A percentile compares a stretch with the other conserved stretches of the same genome.
Evolutionary conservation across 2,113 vertebrate genomes (phyloP).

Genomic region (Pelvicachromis taeniatus): DNA sequence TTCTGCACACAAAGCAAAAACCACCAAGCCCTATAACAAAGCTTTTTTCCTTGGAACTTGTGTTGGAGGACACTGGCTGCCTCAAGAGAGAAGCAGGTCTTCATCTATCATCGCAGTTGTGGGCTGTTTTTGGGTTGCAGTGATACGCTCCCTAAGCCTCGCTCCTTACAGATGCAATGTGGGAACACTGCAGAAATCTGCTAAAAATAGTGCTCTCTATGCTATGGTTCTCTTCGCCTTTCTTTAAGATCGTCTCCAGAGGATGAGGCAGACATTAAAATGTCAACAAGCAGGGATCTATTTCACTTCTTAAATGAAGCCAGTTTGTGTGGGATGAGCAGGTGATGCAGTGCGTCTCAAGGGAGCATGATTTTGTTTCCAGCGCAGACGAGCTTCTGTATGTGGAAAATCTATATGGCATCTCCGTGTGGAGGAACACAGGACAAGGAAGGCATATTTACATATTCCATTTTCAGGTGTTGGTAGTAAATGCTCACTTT

Average conservation of each 20-base stretch:
- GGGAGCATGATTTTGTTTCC: not conserved
- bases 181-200: slow-evolving; percentile 59
- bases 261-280: slow-evolving; percentile 23
- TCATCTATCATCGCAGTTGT: slow-evolving; percentile 51
- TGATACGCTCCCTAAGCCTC: slow-evolving; percentile 33
- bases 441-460: not conserved
- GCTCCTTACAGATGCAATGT: slow-evolving; percentile 35
- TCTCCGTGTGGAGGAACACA: not conserved
- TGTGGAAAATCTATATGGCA: not conserved
- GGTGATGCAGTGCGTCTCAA: not conserved
- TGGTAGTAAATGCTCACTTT: not conserved
- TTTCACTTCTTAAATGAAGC: slow-evolving; percentile 24
- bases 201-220: slow-evolving; percentile 70
- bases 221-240: slow-evolving; percentile 41
- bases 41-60: slow-evolving; percentile 29
- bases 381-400: not conserved
- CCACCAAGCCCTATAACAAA: slow-evolving; percentile 5
- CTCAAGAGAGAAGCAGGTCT: slow-evolving; percentile 44
- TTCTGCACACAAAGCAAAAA: not conserved
- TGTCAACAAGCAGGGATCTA: slow-evolving; percentile 28
- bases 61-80: slow-evolving; percentile 51
- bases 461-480: not conserved
- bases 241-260: slow-evolving; percentile 26
- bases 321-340: not conserved
- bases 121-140: slow-evolving; percentile 38